These are phyloP conservation scores for Dysidea cf. avara DNA, from an alignment of 37 sponge, comb jelly and placozoan species.

Conservation along the genomic window DNA sequence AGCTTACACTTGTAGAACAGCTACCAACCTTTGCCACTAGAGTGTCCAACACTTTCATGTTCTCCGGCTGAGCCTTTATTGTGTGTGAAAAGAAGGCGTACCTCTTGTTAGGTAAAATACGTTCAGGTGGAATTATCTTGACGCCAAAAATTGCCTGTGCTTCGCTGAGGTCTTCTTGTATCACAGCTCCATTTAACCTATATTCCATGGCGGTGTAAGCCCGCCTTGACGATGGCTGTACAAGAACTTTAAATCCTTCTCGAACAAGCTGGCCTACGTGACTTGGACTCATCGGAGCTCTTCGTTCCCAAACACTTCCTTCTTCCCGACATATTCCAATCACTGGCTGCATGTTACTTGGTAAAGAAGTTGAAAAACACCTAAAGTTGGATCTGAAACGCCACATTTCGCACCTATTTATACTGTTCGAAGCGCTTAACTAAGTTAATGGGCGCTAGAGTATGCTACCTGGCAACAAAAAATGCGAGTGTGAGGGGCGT, in stretches of 20 bases:
- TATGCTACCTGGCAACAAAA: too few relatives aligned
- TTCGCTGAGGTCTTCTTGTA: conserved; percentile 82
- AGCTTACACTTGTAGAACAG: too few relatives aligned
- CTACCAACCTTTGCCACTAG: conserved; percentile 72
- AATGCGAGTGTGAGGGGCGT: too few relatives aligned
- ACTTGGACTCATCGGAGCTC: conserved; percentile 92
- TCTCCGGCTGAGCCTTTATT: conserved; percentile 93
- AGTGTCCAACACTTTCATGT: conserved; percentile 91
- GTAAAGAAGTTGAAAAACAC: neutral
- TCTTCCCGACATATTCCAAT: conserved; percentile 93
- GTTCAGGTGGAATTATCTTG: conserved; percentile 64
- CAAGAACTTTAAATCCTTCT: conserved; percentile 78
- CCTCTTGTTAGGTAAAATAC: conserved; percentile 77
- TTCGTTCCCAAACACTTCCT: conserved; percentile 91
- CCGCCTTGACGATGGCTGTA: conserved; percentile 92
- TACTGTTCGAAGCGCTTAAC: neutral
- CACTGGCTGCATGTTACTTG: neutral
- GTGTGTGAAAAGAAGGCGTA: conserved; percentile 98
- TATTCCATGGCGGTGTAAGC: conserved; percentile 91
- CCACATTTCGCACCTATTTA: neutral
- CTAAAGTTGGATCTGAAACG: neutral
- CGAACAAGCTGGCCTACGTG: conserved; percentile 81
- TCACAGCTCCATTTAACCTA: conserved; percentile 77
- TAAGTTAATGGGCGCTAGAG: neutral
- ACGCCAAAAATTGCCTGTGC: conserved; percentile 87